These are phyloP conservation scores for Tortricodes alternella DNA, from an alignment of 2,888 invertebrate genomes.

Conservation along the genomic window DNA sequence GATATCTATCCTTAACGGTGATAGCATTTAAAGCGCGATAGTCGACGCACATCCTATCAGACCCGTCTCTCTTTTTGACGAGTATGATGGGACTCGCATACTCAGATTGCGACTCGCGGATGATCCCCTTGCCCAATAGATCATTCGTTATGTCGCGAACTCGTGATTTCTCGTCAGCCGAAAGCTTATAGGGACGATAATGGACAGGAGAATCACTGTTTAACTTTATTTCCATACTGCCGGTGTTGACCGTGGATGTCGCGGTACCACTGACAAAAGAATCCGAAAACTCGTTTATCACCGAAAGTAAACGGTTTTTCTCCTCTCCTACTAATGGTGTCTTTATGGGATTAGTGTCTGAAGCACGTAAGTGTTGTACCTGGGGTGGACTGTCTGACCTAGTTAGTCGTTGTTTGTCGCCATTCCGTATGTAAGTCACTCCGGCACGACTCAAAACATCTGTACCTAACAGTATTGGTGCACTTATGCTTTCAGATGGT, in stretches of 20 bases:
- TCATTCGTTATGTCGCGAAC: neutral
- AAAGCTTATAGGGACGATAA: neutral
- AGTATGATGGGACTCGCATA: conserved; percentile 22
- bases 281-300: neutral
- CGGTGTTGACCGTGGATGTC: neutral
- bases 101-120: conserved; percentile 13
- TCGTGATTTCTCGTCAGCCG: neutral
- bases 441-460: neutral
- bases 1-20: neutral
- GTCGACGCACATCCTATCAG: conserved; percentile 3
- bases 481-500: neutral
- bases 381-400: neutral
- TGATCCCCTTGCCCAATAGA: neutral
- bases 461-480: neutral
- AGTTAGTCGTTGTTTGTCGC: neutral
- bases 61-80: conserved; percentile 18
- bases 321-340: neutral
- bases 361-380: neutral
- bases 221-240: neutral
- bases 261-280: neutral
- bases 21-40: neutral
- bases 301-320: neutral
- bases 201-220: neutral
- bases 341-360: neutral
- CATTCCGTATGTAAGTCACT: neutral